These are phyloP conservation scores for Tachina grossa DNA, from an alignment of 2,888 invertebrate species.

Conservation along the genomic window DNA sequence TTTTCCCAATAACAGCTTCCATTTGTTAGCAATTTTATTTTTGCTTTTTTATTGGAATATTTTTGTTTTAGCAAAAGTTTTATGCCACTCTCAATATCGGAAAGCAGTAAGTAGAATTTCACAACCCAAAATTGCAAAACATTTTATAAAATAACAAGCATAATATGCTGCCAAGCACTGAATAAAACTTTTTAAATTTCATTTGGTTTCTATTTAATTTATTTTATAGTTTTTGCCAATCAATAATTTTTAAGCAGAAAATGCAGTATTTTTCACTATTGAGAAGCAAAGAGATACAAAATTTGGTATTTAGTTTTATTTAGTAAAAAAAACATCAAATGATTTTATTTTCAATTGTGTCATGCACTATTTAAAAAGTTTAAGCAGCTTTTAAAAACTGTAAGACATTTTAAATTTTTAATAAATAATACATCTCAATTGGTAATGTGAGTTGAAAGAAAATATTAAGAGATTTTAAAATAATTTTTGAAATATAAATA, in stretches of 20 bases:
- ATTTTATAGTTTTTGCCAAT: slow-evolving; percentile 35
- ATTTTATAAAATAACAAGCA: slow-evolving; percentile 1
- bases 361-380: slow-evolving; percentile 8
- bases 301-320: slow-evolving; percentile 16
- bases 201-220: slow-evolving; percentile 14
- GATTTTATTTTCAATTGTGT: not conserved
- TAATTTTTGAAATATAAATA: not conserved
- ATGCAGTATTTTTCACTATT: not conserved
- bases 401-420: not conserved
- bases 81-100: not conserved
- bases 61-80: slow-evolving; percentile 18
- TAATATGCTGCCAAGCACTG: slow-evolving; percentile 11
- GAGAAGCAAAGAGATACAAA: not conserved
- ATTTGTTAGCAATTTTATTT: not conserved
- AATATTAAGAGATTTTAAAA: not conserved
- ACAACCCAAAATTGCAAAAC: not conserved
- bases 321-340: slow-evolving; percentile 1
- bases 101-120: not conserved
- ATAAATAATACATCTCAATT: not conserved
- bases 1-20: not conserved
- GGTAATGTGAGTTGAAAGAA: not conserved
- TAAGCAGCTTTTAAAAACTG: slow-evolving; percentile 18
- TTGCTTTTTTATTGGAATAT: not conserved
- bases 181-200: slow-evolving; percentile 24
- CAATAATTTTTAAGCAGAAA: slow-evolving; percentile 14